A percentile compares a stretch with the other conserved stretches of the same genome.
These are phyloP conservation scores for Drepana falcataria DNA, from an alignment of 2,888 invertebrate species.

Conservation along the genomic window DNA sequence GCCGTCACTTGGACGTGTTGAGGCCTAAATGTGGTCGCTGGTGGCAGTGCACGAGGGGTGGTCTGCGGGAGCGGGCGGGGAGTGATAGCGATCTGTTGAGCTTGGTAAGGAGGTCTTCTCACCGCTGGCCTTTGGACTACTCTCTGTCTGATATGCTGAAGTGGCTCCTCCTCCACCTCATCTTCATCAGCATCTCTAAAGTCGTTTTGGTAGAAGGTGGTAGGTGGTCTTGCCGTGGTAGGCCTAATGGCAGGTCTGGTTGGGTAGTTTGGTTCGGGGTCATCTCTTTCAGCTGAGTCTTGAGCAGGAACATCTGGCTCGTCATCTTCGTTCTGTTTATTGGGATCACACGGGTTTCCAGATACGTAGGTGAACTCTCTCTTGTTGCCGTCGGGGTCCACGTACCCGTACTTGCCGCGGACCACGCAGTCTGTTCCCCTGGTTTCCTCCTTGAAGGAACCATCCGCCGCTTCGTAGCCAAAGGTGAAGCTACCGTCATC, in stretches of 20 bases:
- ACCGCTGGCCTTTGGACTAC: slow-evolving; percentile 69
- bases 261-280: slow-evolving; percentile 82
- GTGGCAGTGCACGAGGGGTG: slow-evolving; percentile 73
- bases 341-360: slow-evolving; percentile 91
- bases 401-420: slow-evolving; percentile 91
- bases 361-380: slow-evolving; percentile 92
- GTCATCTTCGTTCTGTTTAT: slow-evolving; percentile 85
- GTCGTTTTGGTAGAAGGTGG: slow-evolving; percentile 85
- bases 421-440: slow-evolving; percentile 92
- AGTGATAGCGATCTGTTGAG: slow-evolving; percentile 77
- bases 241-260: slow-evolving; percentile 60
- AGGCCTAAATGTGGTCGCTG: slow-evolving; percentile 83
- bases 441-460: slow-evolving; percentile 92
- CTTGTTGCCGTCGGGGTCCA: slow-evolving; percentile 92
- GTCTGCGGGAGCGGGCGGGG: slow-evolving; percentile 78
- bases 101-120: slow-evolving; percentile 64
- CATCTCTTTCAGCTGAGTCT: slow-evolving; percentile 79
- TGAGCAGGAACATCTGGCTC: slow-evolving; percentile 74
- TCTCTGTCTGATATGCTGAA: slow-evolving; percentile 65
- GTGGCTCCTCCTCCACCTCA: slow-evolving; percentile 75
- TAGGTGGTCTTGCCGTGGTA: slow-evolving; percentile 77
- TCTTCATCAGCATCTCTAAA: slow-evolving; percentile 83
- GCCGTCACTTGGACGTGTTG: slow-evolving; percentile 80
- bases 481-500: slow-evolving; percentile 92
- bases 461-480: slow-evolving; percentile 91